Conservation (phyloP, 2,888 invertebrate species). For the Perdita meconis region DNA sequence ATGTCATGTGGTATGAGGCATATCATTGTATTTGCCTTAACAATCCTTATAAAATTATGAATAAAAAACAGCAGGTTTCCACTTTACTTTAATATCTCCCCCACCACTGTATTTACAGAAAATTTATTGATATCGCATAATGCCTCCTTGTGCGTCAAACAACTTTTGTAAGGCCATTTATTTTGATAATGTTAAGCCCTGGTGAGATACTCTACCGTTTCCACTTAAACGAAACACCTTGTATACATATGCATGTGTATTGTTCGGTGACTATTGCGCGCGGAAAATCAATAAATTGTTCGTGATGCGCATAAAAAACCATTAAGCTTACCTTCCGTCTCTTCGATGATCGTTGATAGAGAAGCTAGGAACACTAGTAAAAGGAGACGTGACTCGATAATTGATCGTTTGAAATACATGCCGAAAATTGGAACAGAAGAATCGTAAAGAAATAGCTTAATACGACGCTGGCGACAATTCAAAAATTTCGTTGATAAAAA, state of each 20-base stretch:
- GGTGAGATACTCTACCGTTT: too few relatives aligned
- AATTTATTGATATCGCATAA: too few relatives aligned
- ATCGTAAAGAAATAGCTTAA: constrained; percentile 20
- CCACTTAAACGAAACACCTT: too few relatives aligned
- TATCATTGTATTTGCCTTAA: too few relatives aligned
- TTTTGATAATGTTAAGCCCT: too few relatives aligned
- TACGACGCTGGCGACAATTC: constrained; percentile 3
- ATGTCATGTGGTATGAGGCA: too few relatives aligned
- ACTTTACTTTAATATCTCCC: too few relatives aligned
- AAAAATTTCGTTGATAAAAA: constrained; percentile 42
- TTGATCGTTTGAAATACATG: constrained; percentile 47
- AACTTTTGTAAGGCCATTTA: too few relatives aligned
- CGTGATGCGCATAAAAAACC: background rate
- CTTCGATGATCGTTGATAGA: constrained; percentile 37
- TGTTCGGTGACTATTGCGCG: background rate
- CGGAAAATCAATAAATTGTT: constrained; percentile 12
- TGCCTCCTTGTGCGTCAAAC: too few relatives aligned
- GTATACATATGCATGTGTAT: background rate
- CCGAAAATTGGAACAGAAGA: constrained; percentile 19
- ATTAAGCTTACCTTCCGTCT: constrained; percentile 59
- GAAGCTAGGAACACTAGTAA: constrained; percentile 49
- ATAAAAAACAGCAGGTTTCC: too few relatives aligned
- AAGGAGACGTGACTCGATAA: constrained; percentile 24
- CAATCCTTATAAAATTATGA: too few relatives aligned
- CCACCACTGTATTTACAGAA: too few relatives aligned